Base-by-base conservation (phyloP, 2,888 invertebrate species). In the Cryptus armator region DNA sequence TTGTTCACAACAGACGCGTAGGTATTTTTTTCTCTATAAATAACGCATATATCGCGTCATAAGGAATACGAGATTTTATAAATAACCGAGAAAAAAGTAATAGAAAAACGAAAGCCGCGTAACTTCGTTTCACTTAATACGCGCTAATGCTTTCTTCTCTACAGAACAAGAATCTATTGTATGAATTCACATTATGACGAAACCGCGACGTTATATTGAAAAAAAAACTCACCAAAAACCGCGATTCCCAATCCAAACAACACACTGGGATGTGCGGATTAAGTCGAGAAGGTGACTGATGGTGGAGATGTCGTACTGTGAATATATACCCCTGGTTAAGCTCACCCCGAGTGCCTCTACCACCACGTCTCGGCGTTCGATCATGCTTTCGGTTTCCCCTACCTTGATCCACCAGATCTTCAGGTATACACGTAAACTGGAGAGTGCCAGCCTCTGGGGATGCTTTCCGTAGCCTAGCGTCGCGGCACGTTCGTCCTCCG, bases 251-350 rank as follows among this genome's bases (percentile, higher is more conserved):
- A 86, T 84, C 85, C 85, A 86, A 75, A 78, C 29, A 84, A 81
- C 84, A 89, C 90, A 90, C 89, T 90, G 88, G 88, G 88, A 89
- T 68, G 76, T 87, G 89, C 88, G 89, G 91, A 80, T 89, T 89
- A 92, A 92, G 92, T 90, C 92, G 85, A 90, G 91, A 89, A 89
- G 90, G 90, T 92, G 92, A 93, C 93, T 93, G 93, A 91, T 91
- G 91, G 89, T 90, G 89, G 89, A 91, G 90, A 90, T 91, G 89
- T 91, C 88, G 87, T 89, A 86, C 90, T 89, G 91, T 91, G 89
- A 90, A 92, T 93, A 92, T 93, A 93, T 93, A 93, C 90, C 90
- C 91, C 90, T 89, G 89, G 88, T 87, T 89, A 90, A 85, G 88
- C 89, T 75, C 76, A 90, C 90, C 91, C 91, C 89, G 70, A 81